phyloP scores from a whole-genome alignment of 2,888 invertebrate genomes.

The Nomada goodeniana region DNA sequence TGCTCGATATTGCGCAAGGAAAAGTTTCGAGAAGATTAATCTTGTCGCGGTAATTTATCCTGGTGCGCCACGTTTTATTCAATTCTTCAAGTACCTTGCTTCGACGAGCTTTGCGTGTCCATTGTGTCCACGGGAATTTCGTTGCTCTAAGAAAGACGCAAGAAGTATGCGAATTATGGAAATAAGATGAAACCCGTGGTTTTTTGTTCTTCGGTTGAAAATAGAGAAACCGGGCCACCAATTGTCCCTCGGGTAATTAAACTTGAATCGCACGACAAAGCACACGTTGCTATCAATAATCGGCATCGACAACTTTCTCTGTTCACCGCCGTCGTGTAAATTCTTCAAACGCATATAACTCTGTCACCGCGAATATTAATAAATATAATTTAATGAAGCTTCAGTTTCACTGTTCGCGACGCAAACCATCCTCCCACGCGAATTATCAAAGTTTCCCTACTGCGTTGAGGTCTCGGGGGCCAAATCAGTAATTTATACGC shows the following conservation, averaged over 20 bases:
- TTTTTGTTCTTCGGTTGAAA: no score
- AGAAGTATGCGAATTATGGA: no score
- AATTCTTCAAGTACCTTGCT: background rate
- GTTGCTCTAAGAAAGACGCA: background rate
- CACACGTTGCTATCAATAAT: background rate
- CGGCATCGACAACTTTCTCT: background rate
- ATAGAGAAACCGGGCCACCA: no score
- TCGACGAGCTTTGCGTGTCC: background rate
- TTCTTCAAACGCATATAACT: background rate
- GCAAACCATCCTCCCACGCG: background rate
- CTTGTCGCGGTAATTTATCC: background rate
- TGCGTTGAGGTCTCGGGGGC: background rate
- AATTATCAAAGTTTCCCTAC: conserved; percentile 2
- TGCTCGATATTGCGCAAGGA: background rate
- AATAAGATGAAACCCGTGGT: no score
- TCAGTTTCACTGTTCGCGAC: background rate
- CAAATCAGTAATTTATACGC: background rate
- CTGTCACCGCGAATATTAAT: background rate
- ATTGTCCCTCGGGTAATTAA: background rate
- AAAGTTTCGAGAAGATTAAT: background rate
- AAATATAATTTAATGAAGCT: background rate
- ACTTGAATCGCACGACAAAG: background rate
- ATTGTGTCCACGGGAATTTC: background rate
- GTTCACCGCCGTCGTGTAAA: no score
- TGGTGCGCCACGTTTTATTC: background rate